phyloP scores from a whole-genome alignment of 2,113 vertebrate species.

The Psilopogon haemacephalus region DNA sequence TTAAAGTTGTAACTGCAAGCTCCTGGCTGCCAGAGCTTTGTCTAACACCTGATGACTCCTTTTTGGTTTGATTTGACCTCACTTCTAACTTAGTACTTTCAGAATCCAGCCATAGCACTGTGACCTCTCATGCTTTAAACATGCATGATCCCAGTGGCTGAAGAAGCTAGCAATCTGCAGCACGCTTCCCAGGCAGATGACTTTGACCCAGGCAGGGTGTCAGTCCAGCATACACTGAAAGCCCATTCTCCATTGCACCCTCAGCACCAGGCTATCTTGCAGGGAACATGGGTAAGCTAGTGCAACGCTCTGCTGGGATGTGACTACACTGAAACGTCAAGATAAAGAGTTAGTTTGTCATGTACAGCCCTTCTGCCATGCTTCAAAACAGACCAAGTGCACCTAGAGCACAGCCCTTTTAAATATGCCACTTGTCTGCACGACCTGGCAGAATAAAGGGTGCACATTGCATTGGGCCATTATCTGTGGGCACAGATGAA shows the following conservation, averaged over 20 bases:
- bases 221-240: not conserved
- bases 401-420: not conserved
- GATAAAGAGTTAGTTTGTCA: not conserved
- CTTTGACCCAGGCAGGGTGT: not conserved
- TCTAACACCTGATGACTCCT: not conserved
- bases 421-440: not conserved
- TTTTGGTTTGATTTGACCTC: not conserved
- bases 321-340: not conserved
- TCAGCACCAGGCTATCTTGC: accelerated
- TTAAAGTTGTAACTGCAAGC: not conserved
- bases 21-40: constrained; percentile 1
- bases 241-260: accelerated
- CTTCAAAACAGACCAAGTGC: not conserved
- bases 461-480: not conserved
- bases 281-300: not conserved
- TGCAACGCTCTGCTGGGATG: not conserved
- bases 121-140: not conserved
- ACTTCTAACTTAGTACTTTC: not conserved
- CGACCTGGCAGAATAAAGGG: not conserved
- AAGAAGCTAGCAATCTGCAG: not conserved
- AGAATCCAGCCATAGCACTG: not conserved
- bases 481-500: not conserved
- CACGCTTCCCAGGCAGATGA: not conserved
- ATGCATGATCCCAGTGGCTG: accelerated
- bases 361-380: not conserved